Base-by-base conservation (phyloP, 2,888 invertebrate genomes). In the Ochropleura leucogaster region DNA sequence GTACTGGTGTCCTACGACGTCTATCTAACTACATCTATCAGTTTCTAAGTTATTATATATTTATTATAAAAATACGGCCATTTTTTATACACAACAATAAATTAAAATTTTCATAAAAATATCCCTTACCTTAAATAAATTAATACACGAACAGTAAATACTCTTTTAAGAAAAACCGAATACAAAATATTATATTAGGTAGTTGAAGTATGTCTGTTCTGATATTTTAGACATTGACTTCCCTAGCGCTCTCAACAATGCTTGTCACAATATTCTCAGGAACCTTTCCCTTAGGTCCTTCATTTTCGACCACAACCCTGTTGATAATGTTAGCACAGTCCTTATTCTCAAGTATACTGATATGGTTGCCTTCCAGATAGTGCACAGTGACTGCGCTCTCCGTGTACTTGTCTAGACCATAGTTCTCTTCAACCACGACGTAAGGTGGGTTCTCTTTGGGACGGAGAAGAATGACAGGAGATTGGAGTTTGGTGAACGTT, bases 291-390 rank as follows among this genome's bases (percentile, higher is more conserved):
- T 77, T 82, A 5, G 89, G 87, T 0, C 73, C 87, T 8, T 92
- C 92, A 40, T 83, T 90, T 9, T 92, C 93, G 0, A 86, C 74
- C 40, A 96, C 68, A 14, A 91, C 77, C 75, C 92, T 94, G 80
- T 98, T 98, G 64, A 98, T 97, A 51, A 97, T 96, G 84, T 97
- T 96, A 0, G 97, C 97, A 67, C 97, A 94, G 84, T 97, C 97
- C 67, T 97, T 95, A 87, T 97, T 98, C 18, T 98, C 97, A 84
- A 98, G 89, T 87, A 98, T 98, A 59, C 97, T 97, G 0, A 97
- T 91, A 87, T 98, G 98, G 89, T 98, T 97, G 14, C 98, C 98
- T 88, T 98, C 98, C n/a, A 98, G 94, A 65, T 96, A 97, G 86
- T 97, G 97, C 0, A 98, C 94, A 0, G 96, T 96, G 0, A 98